Evolutionary conservation across 2,113 vertebrate species (phyloP).

Genomic region (Nothoprocta perdicaria): DNA sequence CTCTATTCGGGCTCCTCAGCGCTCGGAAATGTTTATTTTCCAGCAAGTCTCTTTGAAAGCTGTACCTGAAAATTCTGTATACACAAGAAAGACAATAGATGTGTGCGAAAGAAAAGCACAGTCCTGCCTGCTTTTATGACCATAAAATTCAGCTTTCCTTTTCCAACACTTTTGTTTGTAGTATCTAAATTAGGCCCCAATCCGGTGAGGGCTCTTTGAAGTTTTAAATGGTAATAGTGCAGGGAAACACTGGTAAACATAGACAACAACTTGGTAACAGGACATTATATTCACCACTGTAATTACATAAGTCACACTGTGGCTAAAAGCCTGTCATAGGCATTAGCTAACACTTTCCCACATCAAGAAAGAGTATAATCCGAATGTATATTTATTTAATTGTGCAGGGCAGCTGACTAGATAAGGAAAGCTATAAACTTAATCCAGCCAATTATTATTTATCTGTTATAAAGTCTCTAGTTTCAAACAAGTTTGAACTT

Average conservation of each 20-base stretch:
- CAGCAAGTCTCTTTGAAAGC: neutral
- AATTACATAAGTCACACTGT: slow-evolving; percentile 6
- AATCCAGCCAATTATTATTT: slow-evolving; percentile 59
- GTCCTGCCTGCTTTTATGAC: slow-evolving; percentile 31
- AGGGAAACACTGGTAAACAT: slow-evolving; percentile 51
- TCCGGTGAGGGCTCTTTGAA: slow-evolving; percentile 50
- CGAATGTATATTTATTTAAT: slow-evolving; percentile 67
- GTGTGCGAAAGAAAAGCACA: slow-evolving; percentile 37
- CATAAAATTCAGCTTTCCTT: slow-evolving; percentile 37
- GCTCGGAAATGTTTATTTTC: neutral
- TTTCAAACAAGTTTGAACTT: slow-evolving; percentile 55
- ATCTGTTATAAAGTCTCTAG: slow-evolving; percentile 48
- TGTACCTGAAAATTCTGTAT: neutral
- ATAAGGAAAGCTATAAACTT: slow-evolving; percentile 70
- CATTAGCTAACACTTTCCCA: slow-evolving; percentile 46
- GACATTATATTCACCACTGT: slow-evolving; percentile 19
- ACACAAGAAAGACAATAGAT: slow-evolving; percentile 13
- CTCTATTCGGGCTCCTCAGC: neutral
- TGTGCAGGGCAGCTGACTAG: slow-evolving; percentile 62
- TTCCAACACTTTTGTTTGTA: slow-evolving; percentile 45
- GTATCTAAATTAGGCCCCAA: slow-evolving; percentile 49
- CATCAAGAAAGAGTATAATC: slow-evolving; percentile 52
- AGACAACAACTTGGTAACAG: slow-evolving; percentile 21
- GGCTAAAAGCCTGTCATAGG: slow-evolving; percentile 32
- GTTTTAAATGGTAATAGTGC: slow-evolving; percentile 24